Evolutionary conservation across 2,888 invertebrate species (phyloP), one percentile per base, ranked within the genome.

Genomic region (Mactromeris polynyma): DNA sequence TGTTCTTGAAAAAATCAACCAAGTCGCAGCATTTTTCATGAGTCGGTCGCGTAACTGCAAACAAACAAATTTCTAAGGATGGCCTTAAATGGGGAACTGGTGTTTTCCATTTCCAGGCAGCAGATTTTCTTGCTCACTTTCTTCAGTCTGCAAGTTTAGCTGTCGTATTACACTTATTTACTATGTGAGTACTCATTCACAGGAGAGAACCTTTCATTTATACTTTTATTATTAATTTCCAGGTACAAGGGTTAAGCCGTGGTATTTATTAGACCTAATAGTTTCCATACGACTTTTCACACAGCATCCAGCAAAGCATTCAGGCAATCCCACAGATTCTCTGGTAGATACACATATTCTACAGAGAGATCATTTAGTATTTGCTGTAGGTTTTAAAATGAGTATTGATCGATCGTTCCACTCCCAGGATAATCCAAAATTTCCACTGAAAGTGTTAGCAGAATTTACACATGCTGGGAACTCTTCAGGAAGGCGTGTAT

Each of bases 401-500:
- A 77, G 88, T n/a, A 82, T 91, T 38, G 73, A 78, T 38, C 77
- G 31, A 73, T 33, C 69, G 3, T 87, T 91, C 38, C 79, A 91
- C 46, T 33, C 86, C 1, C 58, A 51, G 36, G 77, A 81, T 6
- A 58, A 40, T 58, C 86, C 85, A 46, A 91, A 89, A 81, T 89
- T 86, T 87, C 91, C 91, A 4, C 40, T 91, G 3, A 42, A 58
- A 19, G 88, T 86, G 3, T 33, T 88, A 7, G 86, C 85, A 2
- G 46, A 89, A 36, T 40, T 91, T 11, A 87, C 85, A 6, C 69
- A 89, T 81, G 88, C 88, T 19, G 89, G 91, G 31, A 86, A 73
- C 36, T 81, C 86, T 17, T 91, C 91, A 4, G 46, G 85, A 33
- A 82, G 89, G 33, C 54, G 85, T 33, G 26, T 81, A 4, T 88